phyloP scores from a whole-genome alignment of 2,113 vertebrate genomes.

The Vidua chalybeata region DNA sequence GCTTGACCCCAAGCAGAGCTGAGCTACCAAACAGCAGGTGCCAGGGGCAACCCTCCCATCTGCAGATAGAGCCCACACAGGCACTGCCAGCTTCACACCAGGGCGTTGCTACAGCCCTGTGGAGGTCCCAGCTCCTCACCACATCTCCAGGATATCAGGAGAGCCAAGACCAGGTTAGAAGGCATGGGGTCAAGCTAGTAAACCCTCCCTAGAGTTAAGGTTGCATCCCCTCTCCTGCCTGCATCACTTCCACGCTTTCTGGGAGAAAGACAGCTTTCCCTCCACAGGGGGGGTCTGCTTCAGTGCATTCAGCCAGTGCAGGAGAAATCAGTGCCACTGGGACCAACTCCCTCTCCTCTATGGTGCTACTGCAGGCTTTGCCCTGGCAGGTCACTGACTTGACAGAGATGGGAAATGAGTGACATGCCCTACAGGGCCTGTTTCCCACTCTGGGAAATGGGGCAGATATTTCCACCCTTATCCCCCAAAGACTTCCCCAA shows the following conservation, averaged over 20 bases:
- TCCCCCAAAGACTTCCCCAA: background rate
- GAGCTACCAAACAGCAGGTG: background rate
- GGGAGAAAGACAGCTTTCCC: background rate
- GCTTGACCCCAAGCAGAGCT: background rate
- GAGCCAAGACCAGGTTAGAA: background rate
- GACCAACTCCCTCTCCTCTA: background rate
- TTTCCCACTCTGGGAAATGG: background rate
- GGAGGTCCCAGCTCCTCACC: rapidly evolving
- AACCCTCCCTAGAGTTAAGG: background rate
- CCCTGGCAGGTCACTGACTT: background rate
- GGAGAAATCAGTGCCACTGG: background rate
- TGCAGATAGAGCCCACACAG: background rate
- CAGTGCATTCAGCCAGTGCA: rapidly evolving
- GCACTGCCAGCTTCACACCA: background rate
- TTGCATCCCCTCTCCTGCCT: background rate
- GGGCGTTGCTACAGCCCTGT: rapidly evolving
- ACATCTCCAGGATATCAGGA: background rate
- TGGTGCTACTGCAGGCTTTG: background rate
- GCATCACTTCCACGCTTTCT: background rate
- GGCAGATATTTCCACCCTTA: background rate
- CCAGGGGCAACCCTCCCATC: background rate
- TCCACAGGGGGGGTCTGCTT: background rate
- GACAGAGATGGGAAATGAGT: background rate
- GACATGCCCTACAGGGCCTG: background rate
- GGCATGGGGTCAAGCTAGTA: background rate